Conservation (phyloP, 2,797 vertebrate species). For the Bradypodion pumilum region DNA sequence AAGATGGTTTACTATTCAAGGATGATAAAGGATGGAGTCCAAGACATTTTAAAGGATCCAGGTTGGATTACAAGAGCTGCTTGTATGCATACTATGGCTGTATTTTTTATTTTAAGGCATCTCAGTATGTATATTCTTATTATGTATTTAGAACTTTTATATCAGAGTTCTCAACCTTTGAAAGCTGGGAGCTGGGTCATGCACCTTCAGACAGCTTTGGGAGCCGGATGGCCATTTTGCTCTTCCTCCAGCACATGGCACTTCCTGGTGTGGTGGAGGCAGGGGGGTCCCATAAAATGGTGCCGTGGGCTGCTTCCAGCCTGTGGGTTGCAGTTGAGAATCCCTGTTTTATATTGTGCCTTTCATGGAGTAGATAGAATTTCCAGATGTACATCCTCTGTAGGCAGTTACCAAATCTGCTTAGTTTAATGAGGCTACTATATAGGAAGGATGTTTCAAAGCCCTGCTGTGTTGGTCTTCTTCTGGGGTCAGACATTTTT, state of each 20-base stretch:
- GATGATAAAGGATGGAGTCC: background rate
- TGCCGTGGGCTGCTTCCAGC: no score
- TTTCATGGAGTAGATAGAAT: background rate
- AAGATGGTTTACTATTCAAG: background rate
- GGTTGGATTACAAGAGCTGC: background rate
- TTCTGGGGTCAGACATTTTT: background rate
- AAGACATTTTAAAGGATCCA: background rate
- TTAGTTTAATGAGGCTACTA: background rate
- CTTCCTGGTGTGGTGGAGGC: no score
- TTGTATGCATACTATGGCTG: background rate
- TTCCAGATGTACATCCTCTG: background rate
- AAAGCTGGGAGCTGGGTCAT: no score
- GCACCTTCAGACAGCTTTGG: no score
- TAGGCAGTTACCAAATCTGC: background rate
- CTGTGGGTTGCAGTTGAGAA: no score
- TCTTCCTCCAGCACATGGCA: no score
- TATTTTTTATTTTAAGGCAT: background rate
- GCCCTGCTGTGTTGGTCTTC: background rate
- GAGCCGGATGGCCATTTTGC: no score
- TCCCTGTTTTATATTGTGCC: background rate
- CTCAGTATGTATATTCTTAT: background rate
- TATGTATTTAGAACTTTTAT: background rate
- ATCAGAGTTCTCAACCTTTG: no score
- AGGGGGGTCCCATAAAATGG: no score
- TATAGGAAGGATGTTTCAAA: background rate